Percentiles rank a stretch among this genome's conserved stretches.
These are phyloP conservation scores for Eudyptes chrysolophus DNA, from an alignment of 2,113 vertebrate genomes.

Conservation along the genomic window DNA sequence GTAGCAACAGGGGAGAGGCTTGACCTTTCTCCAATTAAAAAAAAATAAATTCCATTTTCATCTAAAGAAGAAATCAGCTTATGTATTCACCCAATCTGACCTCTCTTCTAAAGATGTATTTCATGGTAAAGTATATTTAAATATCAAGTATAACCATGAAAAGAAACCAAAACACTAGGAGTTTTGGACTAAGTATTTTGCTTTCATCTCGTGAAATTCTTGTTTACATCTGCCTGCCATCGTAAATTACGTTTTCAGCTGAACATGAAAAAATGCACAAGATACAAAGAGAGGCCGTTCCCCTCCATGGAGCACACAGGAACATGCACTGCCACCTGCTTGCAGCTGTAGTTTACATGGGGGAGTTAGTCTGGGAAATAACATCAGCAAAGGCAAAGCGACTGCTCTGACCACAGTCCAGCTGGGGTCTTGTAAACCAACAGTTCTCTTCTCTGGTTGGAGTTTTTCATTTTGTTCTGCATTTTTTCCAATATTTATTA, in stretches of 20 bases:
- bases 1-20: background rate
- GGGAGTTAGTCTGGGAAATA: background rate
- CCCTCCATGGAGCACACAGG: background rate
- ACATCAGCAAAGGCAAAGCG: background rate
- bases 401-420: background rate
- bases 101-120: background rate
- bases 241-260: background rate
- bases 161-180: background rate
- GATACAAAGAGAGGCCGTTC: background rate
- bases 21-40: slow-evolving; percentile 32
- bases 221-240: background rate
- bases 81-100: background rate
- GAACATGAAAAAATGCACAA: background rate
- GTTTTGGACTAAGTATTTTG: background rate
- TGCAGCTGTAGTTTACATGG: background rate
- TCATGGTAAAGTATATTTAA: background rate
- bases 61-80: background rate
- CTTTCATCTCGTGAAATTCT: slow-evolving; percentile 3
- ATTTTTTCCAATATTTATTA: background rate
- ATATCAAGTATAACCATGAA: background rate
- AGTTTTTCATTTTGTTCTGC: background rate
- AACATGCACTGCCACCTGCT: background rate
- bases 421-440: slow-evolving; percentile 5
- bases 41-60: background rate
- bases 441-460: background rate